Evolutionary conservation across 1,140 invertebrate genomes (phyloP), one percentile per base, ranked within the genome.

Genomic region (Lordiphosa clarofinis): DNA sequence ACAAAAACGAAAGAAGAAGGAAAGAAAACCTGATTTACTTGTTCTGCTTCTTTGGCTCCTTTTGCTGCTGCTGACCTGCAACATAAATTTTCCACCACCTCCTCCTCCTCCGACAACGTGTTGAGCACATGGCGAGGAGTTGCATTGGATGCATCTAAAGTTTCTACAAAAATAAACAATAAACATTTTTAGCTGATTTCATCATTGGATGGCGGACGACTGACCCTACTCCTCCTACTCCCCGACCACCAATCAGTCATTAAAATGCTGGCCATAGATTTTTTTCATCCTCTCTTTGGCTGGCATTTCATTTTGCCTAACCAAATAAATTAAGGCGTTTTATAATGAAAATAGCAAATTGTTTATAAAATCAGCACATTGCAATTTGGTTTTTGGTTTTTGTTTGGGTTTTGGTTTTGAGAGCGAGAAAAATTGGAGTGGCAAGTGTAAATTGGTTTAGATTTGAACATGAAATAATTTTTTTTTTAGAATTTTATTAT

Each of bases 21-120:
- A 50, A n/a, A 13, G 33, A 82, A 71, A 84, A 84, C 78, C 78
- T 78, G 78, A 73, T 84, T 78, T 84, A 84, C 78, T 84, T 61
- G 78, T 84, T 84, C 76, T 79, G 65, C 57, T 56, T 33, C 44
- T 62, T 49, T 54, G 15, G 40, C 56, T 54, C 12, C 57, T 58
- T 53, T 10, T 31, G 44, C 38, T 36, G 19, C 24, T 43, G 49
- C 44, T 76, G 73, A 76, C 73, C 73, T 76, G 73, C 52, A 67
- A 70, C 62, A 61, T 76, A 67, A 64, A 72, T 78, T 73, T 61
- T 50, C 58, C 61, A 61, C 15, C 33, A 5, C n/a, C 55, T 9
- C 33, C 13, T 4, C 4, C 13, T 5, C 13, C 13, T 4, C 12
- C 24, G 11, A n/a, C 50, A 49, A 66, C 60, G 60, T 64, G 63